Evolutionary conservation across 2,113 vertebrate genomes (phyloP).

Genomic region (Nothoprocta pentlandii): DNA sequence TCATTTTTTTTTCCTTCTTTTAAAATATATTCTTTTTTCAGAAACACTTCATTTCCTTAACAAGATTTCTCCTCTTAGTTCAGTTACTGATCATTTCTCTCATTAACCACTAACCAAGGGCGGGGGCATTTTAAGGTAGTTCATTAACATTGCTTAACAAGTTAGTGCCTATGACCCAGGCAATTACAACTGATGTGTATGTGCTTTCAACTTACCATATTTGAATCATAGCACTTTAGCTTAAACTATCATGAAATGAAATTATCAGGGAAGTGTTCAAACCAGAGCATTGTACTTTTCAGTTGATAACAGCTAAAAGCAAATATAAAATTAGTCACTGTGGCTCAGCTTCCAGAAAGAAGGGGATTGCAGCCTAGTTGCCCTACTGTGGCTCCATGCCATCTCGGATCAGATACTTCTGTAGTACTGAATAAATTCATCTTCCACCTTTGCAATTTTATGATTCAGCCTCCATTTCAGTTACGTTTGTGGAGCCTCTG

Average conservation of each 20-base stretch:
- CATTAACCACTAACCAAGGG: background rate
- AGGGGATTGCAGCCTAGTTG: background rate
- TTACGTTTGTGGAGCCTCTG: background rate
- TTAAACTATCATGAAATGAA: constrained; percentile 35
- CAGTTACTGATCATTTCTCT: background rate
- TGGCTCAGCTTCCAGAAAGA: background rate
- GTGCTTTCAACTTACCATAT: background rate
- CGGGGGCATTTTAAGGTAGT: background rate
- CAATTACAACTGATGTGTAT: background rate
- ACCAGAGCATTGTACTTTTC: background rate
- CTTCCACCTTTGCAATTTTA: background rate
- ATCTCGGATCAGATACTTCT: background rate
- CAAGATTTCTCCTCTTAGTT: background rate
- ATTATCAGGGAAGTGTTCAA: constrained; percentile 26
- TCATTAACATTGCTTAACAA: constrained; percentile 5
- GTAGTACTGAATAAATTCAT: background rate
- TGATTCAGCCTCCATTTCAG: background rate
- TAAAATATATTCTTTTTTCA: background rate
- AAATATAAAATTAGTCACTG: background rate
- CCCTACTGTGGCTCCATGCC: rapidly evolving
- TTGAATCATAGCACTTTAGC: constrained; percentile 14
- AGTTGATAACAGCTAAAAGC: background rate
- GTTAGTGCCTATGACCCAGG: background rate
- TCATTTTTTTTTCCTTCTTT: background rate
- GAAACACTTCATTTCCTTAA: background rate